These are phyloP conservation scores for Tetragonula clypearis DNA, from an alignment of 1,140 invertebrate genomes.

Conservation along the genomic window DNA sequence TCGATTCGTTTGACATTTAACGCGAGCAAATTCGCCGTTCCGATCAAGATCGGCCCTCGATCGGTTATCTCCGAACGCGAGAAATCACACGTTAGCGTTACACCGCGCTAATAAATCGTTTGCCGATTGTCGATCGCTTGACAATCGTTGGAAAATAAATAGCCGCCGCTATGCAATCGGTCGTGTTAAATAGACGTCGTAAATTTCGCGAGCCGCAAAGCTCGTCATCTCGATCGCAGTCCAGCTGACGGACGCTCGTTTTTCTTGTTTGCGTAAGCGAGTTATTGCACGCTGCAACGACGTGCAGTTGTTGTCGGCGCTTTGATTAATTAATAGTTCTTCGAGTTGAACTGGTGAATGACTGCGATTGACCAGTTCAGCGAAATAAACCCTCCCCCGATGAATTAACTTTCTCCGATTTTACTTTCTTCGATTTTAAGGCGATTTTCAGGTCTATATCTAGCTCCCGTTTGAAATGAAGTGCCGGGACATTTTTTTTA, in stretches of 20 bases:
- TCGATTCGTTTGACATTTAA: neutral
- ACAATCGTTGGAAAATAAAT: conserved; percentile 51
- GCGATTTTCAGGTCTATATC: too few relatives aligned
- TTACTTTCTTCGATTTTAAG: neutral
- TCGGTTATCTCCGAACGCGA: neutral
- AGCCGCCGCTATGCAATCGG: conserved; percentile 32
- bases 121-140: conserved; percentile 35
- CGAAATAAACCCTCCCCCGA: neutral
- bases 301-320: neutral
- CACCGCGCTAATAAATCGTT: conserved; percentile 49
- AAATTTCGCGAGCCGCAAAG: conserved; percentile 40
- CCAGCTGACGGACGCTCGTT: conserved; percentile 37
- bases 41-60: neutral
- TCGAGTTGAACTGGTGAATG: neutral
- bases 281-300: conserved; percentile 24
- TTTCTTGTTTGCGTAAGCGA: conserved; percentile 30
- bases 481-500: too few relatives aligned
- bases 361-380: too few relatives aligned
- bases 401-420: neutral
- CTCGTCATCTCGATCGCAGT: conserved; percentile 30
- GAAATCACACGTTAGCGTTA: conserved; percentile 21
- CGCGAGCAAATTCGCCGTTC: neutral
- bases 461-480: too few relatives aligned
- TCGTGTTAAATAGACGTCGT: conserved; percentile 39
- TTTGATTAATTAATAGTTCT: conserved; percentile 19